Evolutionary conservation across 1,140 invertebrate species (phyloP).

Genomic region (Mya arenaria): DNA sequence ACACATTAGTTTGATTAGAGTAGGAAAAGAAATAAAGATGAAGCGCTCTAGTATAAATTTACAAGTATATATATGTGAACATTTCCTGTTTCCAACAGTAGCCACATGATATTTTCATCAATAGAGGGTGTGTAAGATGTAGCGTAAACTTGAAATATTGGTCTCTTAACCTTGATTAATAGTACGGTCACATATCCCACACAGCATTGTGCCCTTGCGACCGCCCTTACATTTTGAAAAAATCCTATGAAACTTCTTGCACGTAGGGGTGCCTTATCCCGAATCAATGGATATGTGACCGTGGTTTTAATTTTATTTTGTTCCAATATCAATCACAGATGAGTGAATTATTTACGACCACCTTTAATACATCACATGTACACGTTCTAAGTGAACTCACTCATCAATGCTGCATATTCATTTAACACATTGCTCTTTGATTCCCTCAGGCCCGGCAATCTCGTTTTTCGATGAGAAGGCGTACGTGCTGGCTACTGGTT

Average conservation of each 20-base stretch:
- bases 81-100: not conserved
- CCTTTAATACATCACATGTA: not conserved
- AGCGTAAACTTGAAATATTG: not conserved
- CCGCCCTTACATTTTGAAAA: too few relatives aligned
- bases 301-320: too few relatives aligned
- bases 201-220: too few relatives aligned
- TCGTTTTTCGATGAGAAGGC: conserved; percentile 65
- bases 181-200: too few relatives aligned
- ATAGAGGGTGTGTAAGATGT: not conserved
- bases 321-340: not conserved
- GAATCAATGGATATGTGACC: not conserved
- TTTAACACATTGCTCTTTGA: not conserved
- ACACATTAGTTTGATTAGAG: not conserved
- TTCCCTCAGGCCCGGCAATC: not conserved
- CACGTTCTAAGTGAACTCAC: not conserved
- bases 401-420: not conserved
- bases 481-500: conserved; percentile 87
- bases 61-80: not conserved
- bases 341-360: not conserved
- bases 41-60: not conserved
- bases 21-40: not conserved
- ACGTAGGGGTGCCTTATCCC: not conserved
- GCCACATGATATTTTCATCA: not conserved
- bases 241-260: too few relatives aligned
- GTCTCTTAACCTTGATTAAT: not conserved